Conservation (phyloP, 2,888 invertebrate genomes). For the Monoplex corrugatus region DNA sequence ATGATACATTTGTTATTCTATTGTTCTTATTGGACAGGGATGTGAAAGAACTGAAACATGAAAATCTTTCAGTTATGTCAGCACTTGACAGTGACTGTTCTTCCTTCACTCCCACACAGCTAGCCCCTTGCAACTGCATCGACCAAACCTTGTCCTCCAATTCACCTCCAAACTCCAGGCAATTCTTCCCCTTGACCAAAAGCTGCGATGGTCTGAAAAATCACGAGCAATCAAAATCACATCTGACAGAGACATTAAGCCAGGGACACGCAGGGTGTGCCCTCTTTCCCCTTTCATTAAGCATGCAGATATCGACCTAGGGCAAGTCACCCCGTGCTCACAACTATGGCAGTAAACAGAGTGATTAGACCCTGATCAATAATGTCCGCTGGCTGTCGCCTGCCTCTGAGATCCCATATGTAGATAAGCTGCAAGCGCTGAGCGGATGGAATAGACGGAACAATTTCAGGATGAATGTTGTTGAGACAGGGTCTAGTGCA, state of each 20-base stretch:
- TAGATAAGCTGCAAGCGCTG: neutral
- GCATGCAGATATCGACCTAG: conserved; percentile 7
- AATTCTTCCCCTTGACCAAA: neutral
- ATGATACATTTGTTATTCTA: too few relatives aligned
- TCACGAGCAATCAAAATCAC: neutral
- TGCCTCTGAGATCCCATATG: neutral
- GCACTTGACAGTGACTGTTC: too few relatives aligned
- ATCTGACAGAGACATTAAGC: neutral
- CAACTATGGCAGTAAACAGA: neutral
- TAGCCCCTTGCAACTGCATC: too few relatives aligned
- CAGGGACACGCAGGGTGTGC: neutral
- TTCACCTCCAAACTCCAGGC: too few relatives aligned
- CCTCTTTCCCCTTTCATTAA: conserved; percentile 8
- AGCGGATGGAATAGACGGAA: neutral
- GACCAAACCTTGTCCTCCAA: too few relatives aligned
- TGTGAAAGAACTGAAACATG: too few relatives aligned
- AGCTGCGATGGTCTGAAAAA: neutral
- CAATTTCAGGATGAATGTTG: too few relatives aligned
- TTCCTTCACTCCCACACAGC: too few relatives aligned
- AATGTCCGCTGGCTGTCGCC: neutral
- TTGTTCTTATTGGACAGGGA: too few relatives aligned
- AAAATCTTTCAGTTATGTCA: too few relatives aligned
- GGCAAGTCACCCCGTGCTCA: neutral
- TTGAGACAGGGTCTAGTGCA: too few relatives aligned
- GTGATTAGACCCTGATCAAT: neutral